Base-by-base conservation (phyloP, 2,888 invertebrate genomes). In the Tricholauxania praeusta region DNA sequence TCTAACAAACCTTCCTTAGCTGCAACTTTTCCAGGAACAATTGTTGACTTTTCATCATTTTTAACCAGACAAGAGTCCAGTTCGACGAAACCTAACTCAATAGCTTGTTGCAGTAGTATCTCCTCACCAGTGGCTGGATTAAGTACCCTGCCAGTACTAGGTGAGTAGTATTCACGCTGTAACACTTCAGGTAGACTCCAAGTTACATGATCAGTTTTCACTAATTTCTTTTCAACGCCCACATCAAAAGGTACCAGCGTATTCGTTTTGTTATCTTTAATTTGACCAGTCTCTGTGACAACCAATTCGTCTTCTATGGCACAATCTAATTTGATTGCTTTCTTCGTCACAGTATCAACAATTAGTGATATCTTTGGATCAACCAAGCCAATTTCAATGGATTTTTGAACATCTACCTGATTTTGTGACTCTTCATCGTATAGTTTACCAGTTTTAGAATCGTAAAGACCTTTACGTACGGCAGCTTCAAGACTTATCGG, bases 291-390 rank as follows among this genome's bases (percentile, higher is more conserved):
- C 79, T 91, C 89, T 0, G 92, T 87, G 81, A 93, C 89, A 22
- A 96, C 88, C 47, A 96, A 86, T 79, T 93, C 92, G 53, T 89
- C 90, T 64, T 91, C 89, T 63, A 96, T 88, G 48, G 95, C 94
- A 84, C 95, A 93, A 60, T 91, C 91, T 65, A 97, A 88, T 7
- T 93, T 90, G 1, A 96, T 86, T 77, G 92, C 92, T 77, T 91
- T 90, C 70, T 93, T 92, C 63, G 91, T 90, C 79, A 91, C 90
- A 0, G 93, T 92, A 83, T 96, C 94, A 84, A 93, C 93, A 77
- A 96, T 92, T 86, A 94, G 91, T 7, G 94, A 93, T 78, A 95
- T 93, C 75, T 92, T 92, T 1, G 94, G 92, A 86, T 96, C 94
- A 47, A 97, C 90, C 76, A 96, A 91, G 79, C 93, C 93, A 80